Conservation (phyloP, 2,797 vertebrate genomes). For the Emydoidea blandingii region DNA sequence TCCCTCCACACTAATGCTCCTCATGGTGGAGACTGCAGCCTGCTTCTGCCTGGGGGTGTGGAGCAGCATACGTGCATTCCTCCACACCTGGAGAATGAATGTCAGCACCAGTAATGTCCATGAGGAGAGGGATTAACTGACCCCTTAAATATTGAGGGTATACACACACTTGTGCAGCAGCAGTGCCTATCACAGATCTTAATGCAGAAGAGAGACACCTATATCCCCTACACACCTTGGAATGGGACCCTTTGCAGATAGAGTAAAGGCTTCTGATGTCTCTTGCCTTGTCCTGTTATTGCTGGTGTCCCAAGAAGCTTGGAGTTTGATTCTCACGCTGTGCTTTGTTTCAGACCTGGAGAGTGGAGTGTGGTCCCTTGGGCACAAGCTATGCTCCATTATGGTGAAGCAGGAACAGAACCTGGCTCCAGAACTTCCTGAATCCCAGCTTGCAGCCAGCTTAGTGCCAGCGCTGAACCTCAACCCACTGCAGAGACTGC, state of each 20-base stretch:
- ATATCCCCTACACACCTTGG: not conserved
- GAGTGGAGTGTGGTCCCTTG: slow-evolving; percentile 91
- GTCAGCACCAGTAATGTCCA: not conserved
- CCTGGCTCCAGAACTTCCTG: slow-evolving; percentile 81
- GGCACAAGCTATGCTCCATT: slow-evolving; percentile 94
- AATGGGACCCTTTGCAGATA: slow-evolving; percentile 2
- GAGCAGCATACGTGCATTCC: not conserved
- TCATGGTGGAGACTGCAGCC: not conserved
- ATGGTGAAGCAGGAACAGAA: slow-evolving; percentile 96
- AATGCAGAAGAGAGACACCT: not conserved
- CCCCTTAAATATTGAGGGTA: slow-evolving; percentile 31
- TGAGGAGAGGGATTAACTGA: not conserved
- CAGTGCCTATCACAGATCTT: not conserved
- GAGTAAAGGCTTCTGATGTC: not conserved
- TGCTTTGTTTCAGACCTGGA: slow-evolving; percentile 85
- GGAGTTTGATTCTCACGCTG: slow-evolving; percentile 47
- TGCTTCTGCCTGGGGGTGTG: not conserved
- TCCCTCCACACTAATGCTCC: not conserved
- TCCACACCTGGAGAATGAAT: not conserved
- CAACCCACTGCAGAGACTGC: slow-evolving; percentile 87
- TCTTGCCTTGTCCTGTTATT: not conserved
- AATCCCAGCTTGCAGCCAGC: slow-evolving; percentile 77
- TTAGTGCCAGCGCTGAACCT: slow-evolving; percentile 82
- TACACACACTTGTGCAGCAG: slow-evolving; percentile 47
- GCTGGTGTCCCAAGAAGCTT: not conserved